Base-by-base conservation (phyloP, 1,140 invertebrate genomes). In the Polypedilum pembai region DNA sequence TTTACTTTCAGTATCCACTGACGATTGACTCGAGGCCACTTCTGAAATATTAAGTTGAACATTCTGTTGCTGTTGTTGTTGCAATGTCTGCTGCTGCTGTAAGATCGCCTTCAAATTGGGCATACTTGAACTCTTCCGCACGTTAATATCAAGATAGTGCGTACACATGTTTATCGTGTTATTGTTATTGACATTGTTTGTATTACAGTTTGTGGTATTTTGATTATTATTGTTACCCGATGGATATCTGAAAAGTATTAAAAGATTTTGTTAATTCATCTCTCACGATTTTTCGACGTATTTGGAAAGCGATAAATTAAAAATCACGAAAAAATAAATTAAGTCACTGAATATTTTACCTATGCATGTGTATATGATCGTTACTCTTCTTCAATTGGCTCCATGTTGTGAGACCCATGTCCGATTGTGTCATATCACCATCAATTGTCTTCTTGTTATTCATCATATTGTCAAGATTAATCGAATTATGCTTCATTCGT, bases 341-440 rank as follows among this genome's bases (percentile, higher is more conserved):
- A 40, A 40, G 41, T 73, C n/a, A 79, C 77, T 33, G 5, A 33
- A 33, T 33, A 33, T 33, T 77, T 79, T 80, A 80, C 83, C 82
- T 74, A 80, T 85, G 79, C 74, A 82, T 74, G 81, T 80, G 75
- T 76, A 77, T 10, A 77, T 76, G 76, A 15, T 78, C 75, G 73
- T 78, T 78, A 7, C 75, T 85, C 78, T 88, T 88, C 82, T 91
- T 91, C 76, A 94, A 82, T 80, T 93, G 93, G 82, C 90, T 91
- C 91, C 92, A 91, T 5, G 92, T 92, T 69, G 91, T 94, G 79
- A 92, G 90, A 76, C 89, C 89, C 74, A 90, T 89, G 80, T 94
- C 92, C 45, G 92, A 94, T 79, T 89, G 89, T 73, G 90, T 90
- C 91, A 94, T 93, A 75, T 90, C 91, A 74, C 87, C 85, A 78